Evolutionary conservation across 2,888 invertebrate species (phyloP).

Genomic region (Ctena decussata): DNA sequence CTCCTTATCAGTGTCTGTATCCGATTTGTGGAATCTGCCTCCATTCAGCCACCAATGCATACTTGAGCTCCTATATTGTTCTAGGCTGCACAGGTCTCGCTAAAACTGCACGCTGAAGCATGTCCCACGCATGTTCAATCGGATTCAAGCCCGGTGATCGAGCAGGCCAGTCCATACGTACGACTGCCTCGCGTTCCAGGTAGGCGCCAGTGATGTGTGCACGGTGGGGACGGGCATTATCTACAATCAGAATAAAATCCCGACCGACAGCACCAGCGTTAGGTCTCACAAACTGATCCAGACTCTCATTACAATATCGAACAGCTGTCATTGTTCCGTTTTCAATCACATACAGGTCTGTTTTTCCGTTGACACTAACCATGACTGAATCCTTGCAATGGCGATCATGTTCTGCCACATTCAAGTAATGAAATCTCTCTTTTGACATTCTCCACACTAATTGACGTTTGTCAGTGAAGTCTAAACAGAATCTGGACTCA

Average conservation of each 20-base stretch:
- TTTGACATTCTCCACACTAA: background rate
- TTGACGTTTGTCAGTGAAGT: background rate
- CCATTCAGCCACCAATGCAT: background rate
- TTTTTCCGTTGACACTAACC: background rate
- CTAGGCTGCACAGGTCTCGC: background rate
- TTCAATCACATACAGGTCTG: background rate
- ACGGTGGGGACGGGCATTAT: slow-evolving; percentile 3
- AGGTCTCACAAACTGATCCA: background rate
- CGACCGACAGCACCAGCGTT: background rate
- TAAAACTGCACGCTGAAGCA: background rate
- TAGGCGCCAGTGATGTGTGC: background rate
- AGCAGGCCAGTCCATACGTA: slow-evolving; percentile 17
- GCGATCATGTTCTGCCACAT: background rate
- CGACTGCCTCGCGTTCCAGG: slow-evolving; percentile 9
- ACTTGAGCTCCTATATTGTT: background rate
- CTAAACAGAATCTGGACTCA: too few relatives aligned
- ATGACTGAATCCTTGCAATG: background rate
- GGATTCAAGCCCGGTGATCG: slow-evolving; percentile 7
- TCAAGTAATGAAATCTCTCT: background rate
- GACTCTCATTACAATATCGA: background rate
- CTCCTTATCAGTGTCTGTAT: background rate
- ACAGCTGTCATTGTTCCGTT: background rate
- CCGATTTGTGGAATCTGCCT: background rate
- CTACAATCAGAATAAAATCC: background rate
- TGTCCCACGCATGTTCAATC: slow-evolving; percentile 14